Evolutionary conservation across 2,113 vertebrate genomes (phyloP).

Genomic region (Erythrocercus mccallii): DNA sequence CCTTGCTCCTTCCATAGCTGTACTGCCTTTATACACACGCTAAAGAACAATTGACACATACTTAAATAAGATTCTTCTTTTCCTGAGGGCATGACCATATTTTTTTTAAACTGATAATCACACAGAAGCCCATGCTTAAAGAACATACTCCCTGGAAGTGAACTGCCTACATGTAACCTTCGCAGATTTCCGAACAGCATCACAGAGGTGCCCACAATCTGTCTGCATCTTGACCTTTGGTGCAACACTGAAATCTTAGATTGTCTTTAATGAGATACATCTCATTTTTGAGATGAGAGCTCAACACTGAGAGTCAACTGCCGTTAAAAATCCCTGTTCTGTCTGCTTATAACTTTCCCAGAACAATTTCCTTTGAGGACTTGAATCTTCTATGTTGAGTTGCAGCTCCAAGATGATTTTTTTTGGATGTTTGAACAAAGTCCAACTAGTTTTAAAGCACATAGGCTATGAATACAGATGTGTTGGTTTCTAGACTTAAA

Average conservation of each 20-base stretch:
- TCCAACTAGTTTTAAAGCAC: slow-evolving; percentile 22
- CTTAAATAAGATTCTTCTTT: neutral
- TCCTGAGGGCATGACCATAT: neutral
- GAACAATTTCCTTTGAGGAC: slow-evolving; percentile 7
- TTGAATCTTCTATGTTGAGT: slow-evolving; percentile 11
- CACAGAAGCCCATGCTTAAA: neutral
- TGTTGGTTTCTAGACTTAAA: neutral
- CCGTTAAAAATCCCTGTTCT: neutral
- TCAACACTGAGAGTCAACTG: neutral
- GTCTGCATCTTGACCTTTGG: neutral
- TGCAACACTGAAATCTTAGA: neutral
- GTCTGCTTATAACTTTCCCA: slow-evolving; percentile 8
- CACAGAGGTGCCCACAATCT: neutral
- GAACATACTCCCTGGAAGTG: neutral
- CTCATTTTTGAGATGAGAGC: neutral
- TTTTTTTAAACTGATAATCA: neutral
- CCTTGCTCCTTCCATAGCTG: neutral
- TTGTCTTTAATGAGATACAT: neutral
- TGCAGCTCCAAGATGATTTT: neutral
- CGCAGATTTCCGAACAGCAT: neutral
- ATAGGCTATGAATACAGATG: neutral
- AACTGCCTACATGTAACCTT: neutral
- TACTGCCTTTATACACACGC: neutral
- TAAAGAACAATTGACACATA: neutral
- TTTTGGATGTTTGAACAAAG: slow-evolving; percentile 1